Conservation (phyloP, 2,888 invertebrate genomes). For the Hybos culiciformis region DNA sequence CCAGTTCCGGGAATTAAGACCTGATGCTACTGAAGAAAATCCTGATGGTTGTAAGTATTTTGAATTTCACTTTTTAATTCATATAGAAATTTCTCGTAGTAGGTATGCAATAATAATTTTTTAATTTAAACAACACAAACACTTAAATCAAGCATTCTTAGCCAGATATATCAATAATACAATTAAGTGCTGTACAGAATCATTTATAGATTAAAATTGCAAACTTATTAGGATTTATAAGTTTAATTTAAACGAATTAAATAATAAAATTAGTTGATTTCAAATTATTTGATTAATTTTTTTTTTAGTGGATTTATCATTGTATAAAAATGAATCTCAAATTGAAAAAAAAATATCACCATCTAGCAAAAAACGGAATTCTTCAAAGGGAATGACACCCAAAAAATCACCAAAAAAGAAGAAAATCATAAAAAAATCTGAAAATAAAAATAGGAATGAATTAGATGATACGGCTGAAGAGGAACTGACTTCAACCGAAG, state of each 20-base stretch:
- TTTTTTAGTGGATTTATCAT: slow-evolving; percentile 62
- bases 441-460: slow-evolving; percentile 18
- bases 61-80: slow-evolving; percentile 1
- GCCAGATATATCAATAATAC: too few species aligned
- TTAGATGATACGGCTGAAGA: slow-evolving; percentile 13
- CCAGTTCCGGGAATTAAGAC: slow-evolving; percentile 16
- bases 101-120: too few species aligned
- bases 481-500: not conserved
- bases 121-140: too few species aligned
- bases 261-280: slow-evolving; percentile 4
- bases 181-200: too few species aligned
- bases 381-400: not conserved
- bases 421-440: slow-evolving; percentile 15
- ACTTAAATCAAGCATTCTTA: too few species aligned
- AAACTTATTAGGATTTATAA: too few species aligned
- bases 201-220: slow-evolving; percentile 4
- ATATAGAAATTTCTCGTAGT: too few species aligned
- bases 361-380: not conserved
- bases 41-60: slow-evolving; percentile 65
- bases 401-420: slow-evolving; percentile 13
- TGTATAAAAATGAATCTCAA: slow-evolving; percentile 73
- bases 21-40: slow-evolving; percentile 63
- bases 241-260: slow-evolving; percentile 5
- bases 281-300: not conserved
- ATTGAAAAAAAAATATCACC: slow-evolving; percentile 40